Percentiles rank a stretch among this genome's conserved stretches.
phyloP scores from a whole-genome alignment of 2,888 invertebrate genomes.

The Hypercompe scribonia region DNA sequence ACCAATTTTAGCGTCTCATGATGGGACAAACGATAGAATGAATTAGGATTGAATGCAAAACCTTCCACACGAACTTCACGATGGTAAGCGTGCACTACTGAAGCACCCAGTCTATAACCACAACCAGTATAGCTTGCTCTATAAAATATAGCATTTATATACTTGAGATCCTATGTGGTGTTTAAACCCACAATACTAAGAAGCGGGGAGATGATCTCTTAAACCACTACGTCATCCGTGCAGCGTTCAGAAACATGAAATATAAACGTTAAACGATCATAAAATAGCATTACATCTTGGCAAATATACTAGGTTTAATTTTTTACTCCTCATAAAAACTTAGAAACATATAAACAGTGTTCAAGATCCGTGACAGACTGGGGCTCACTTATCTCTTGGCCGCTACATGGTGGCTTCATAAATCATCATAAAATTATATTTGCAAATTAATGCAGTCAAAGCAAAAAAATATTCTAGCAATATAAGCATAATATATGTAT shows the following conservation, averaged over 20 bases:
- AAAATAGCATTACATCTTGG: not conserved
- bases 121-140: too few species aligned
- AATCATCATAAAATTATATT: constrained; percentile 3
- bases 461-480: constrained; percentile 7
- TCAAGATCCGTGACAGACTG: not conserved
- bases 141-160: too few species aligned
- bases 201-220: too few species aligned
- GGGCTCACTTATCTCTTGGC: not conserved
- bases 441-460: constrained; percentile 3
- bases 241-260: not conserved
- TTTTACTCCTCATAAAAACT: not conserved
- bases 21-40: too few species aligned
- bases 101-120: too few species aligned
- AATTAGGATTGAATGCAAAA: not conserved
- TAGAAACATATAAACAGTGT: not conserved
- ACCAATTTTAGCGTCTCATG: too few species aligned
- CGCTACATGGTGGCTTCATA: not conserved
- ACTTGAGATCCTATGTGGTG: too few species aligned
- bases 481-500: not conserved
- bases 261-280: not conserved
- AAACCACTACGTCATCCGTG: too few species aligned
- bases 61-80: too few species aligned
- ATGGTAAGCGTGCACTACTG: not conserved
- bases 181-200: too few species aligned
- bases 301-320: not conserved